Evolutionary conservation across 2,113 vertebrate genomes (phyloP).

Genomic region (Hippolais icterina): DNA sequence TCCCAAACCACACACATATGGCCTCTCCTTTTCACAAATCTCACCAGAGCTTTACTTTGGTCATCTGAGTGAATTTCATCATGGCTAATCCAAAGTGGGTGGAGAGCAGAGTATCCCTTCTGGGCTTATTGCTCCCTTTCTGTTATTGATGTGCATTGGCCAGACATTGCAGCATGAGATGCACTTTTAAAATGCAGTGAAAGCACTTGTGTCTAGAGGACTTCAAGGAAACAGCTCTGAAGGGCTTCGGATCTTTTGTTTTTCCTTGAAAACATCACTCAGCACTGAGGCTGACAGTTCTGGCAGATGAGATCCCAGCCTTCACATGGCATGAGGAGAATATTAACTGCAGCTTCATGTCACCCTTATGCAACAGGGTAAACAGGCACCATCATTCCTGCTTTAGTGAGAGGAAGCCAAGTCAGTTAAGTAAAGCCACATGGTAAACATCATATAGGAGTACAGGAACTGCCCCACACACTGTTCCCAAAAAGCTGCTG

Average conservation of each 20-base stretch:
- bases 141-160: not conserved
- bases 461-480: not conserved
- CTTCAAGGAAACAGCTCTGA: not conserved
- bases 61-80: not conserved
- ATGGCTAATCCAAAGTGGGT: not conserved
- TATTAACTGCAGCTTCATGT: conserved; percentile 13
- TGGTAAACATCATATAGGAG: not conserved
- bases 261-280: not conserved
- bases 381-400: not conserved
- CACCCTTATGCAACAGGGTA: conserved; percentile 32
- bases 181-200: conserved; percentile 4
- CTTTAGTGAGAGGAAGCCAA: not conserved
- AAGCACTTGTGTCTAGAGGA: not conserved
- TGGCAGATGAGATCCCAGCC: conserved; percentile 37
- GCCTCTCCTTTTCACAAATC: not conserved
- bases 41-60: not conserved
- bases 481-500: not conserved
- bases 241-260: not conserved
- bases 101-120: not conserved
- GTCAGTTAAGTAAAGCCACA: conserved; percentile 23
- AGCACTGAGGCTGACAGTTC: not conserved
- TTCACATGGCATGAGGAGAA: conserved; percentile 34
- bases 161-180: not conserved
- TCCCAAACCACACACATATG: not conserved
- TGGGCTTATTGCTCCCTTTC: not conserved